Base-by-base conservation (phyloP, 1,140 invertebrate species). In the Dryas iulia region DNA sequence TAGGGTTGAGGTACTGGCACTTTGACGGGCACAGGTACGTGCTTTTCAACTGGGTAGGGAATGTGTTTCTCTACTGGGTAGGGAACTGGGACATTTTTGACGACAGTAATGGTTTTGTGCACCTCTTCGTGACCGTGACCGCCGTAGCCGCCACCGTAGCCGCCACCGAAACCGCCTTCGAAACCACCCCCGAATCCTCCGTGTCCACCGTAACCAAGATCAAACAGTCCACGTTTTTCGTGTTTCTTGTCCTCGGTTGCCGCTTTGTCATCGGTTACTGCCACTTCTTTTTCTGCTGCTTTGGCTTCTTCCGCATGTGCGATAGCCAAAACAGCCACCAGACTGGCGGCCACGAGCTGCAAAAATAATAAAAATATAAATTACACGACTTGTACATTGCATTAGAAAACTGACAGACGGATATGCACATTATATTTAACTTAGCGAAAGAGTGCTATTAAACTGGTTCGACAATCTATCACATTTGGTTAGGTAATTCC, bases 181-280 rank as follows among this genome's bases (percentile, higher is more conserved):
- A 33, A 73, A 12, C 74, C 70, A 11, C 76, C 78, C 2, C 73
- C 76, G 58, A 72, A 76, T 23, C 85, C 85, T 0, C 81, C 84
- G 59, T 77, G 75, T 39, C 82, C 82, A n/a, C 82, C 82, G 18
- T 83, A 92, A 66, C 94, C 94, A 18, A 94, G 87, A 70, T 92
- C 92, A 54, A 92, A 78, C 35, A 96, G 92, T 63, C 95, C 95
- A 73, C 95, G 93, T 82, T 96, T 96, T 82, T 95, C 95, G 75
- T 95, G 94, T 82, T 96, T 96, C 91, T 95, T 95, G 69, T 94
- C 94, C 18, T 89, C 86, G 53, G 82, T 71, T 61, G 89, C 91
- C 79, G 79, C 83, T 74, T 88, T 83, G 73, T 85, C 86, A 66
- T 87, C 88, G 76, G 81, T 83, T 81, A 85, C 84, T 83, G 88